Evolutionary conservation across 2,888 invertebrate genomes (phyloP).

Genomic region (Polydrusus pterygomalis): DNA sequence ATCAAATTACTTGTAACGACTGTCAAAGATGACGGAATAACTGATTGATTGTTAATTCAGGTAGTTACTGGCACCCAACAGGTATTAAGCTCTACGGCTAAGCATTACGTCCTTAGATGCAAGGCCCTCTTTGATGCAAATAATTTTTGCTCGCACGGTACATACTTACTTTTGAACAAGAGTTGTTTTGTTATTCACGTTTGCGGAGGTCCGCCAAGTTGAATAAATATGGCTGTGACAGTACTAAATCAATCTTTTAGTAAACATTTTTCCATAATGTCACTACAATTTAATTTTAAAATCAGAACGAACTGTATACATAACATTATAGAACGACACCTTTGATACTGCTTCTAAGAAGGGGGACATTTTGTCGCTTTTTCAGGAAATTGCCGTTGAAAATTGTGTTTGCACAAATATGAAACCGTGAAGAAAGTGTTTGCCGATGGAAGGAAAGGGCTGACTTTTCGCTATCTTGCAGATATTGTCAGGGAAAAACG

Average conservation of each 20-base stretch:
- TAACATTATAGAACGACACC: constrained; percentile 24
- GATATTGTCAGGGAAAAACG: constrained; percentile 34
- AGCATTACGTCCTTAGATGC: too few species aligned
- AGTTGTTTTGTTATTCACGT: too few species aligned
- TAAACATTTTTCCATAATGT: not conserved
- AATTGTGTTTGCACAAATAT: constrained; percentile 50
- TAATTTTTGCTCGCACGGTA: too few species aligned
- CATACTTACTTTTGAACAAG: too few species aligned
- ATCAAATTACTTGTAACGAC: too few species aligned
- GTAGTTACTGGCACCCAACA: too few species aligned
- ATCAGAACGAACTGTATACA: constrained; percentile 37
- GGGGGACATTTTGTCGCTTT: constrained; percentile 40
- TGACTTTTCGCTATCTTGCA: constrained; percentile 31
- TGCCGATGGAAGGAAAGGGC: constrained; percentile 37
- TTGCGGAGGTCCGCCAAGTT: too few species aligned
- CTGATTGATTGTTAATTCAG: too few species aligned
- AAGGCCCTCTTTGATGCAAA: too few species aligned
- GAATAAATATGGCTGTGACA: not conserved
- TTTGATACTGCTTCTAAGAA: constrained; percentile 30
- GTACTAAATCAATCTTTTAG: not conserved
- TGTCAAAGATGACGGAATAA: too few species aligned
- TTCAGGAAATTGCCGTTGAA: constrained; percentile 47
- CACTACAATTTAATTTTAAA: constrained; percentile 11
- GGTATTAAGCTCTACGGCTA: too few species aligned
- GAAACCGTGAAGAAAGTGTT: constrained; percentile 45